These are phyloP conservation scores for Lagorchestes hirsutus DNA, from an alignment of 2,797 vertebrate genomes.

Conservation along the genomic window DNA sequence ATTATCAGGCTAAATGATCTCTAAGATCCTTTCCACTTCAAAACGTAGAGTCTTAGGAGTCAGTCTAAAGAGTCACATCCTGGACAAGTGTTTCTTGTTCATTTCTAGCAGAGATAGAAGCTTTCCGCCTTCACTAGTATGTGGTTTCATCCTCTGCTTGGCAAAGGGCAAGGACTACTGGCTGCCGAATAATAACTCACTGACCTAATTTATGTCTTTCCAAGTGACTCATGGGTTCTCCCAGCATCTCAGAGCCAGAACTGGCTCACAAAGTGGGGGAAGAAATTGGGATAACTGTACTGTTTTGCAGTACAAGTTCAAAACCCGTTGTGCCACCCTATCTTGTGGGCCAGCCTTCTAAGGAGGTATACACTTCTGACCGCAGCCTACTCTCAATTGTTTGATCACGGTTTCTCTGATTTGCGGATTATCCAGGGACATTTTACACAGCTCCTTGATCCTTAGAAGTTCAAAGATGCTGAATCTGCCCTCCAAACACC, in stretches of 20 bases:
- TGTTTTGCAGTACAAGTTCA: background rate
- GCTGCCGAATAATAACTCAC: constrained; percentile 2
- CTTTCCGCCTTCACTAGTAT: background rate
- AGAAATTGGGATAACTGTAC: background rate
- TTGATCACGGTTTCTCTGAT: background rate
- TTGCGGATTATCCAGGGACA: background rate
- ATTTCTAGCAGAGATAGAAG: background rate
- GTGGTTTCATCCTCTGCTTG: background rate
- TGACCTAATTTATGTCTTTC: constrained; percentile 6
- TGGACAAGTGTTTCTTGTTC: background rate
- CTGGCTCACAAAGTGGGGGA: background rate
- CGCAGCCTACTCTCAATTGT: background rate
- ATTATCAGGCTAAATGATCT: background rate
- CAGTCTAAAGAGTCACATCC: background rate
- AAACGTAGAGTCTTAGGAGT: background rate
- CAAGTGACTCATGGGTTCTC: constrained; percentile 5
- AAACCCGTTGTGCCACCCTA: background rate
- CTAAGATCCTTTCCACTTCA: background rate
- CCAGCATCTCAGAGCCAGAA: background rate
- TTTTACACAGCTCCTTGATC: background rate
- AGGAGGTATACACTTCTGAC: background rate
- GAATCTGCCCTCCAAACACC: background rate
- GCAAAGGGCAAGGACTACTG: background rate
- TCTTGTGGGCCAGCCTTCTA: background rate
- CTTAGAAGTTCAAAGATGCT: background rate